phyloP scores from a whole-genome alignment of 2,797 vertebrate species.

The Salmo trutta region DNA sequence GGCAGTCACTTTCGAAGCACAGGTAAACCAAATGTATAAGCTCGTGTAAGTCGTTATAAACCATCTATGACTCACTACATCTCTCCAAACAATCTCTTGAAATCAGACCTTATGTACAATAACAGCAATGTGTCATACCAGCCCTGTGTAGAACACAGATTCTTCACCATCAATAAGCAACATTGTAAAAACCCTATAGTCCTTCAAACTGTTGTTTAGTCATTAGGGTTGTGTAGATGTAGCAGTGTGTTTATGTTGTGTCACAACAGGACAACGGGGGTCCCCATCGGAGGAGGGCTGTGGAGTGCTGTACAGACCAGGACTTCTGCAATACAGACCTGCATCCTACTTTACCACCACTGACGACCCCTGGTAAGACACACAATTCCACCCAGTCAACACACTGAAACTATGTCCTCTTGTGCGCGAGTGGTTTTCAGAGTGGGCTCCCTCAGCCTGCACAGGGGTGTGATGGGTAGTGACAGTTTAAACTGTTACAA shows the following conservation, averaged over 20 bases:
- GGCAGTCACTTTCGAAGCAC: background rate
- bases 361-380: conserved; percentile 81
- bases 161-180: background rate
- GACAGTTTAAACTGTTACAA: conserved; percentile 75
- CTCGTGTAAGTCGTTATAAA: background rate
- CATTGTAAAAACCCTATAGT: background rate
- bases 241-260: background rate
- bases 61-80: background rate
- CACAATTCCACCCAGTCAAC: conserved; percentile 8
- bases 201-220: background rate
- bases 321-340: conserved; percentile 93
- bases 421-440: conserved; percentile 37
- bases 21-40: background rate
- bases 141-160: no score
- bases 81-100: background rate
- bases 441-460: conserved; percentile 32
- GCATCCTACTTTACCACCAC: conserved; percentile 87
- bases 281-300: conserved; percentile 81
- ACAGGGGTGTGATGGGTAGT: conserved; percentile 58
- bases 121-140: background rate
- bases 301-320: conserved; percentile 90
- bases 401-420: conserved; percentile 34
- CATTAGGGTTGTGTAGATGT: conserved; percentile 7
- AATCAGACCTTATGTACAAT: background rate
- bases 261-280: conserved; percentile 84